Evolutionary conservation across 2,888 invertebrate species (phyloP).

Genomic region (Thereva nobilitata): DNA sequence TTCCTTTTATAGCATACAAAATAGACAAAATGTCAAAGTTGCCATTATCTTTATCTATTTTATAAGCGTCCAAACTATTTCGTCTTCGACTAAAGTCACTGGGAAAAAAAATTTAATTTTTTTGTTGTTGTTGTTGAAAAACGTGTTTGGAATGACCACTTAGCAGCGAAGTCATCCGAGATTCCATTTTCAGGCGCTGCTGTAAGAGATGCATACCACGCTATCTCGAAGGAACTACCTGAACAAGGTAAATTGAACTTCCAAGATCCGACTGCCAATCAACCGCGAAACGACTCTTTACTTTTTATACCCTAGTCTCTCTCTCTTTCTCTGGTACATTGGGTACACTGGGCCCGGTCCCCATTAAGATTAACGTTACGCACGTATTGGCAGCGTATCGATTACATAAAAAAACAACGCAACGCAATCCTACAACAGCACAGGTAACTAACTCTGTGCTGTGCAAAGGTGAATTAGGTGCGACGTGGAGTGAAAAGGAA

Average conservation of each 20-base stretch:
- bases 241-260: constrained; percentile 6
- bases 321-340: constrained; percentile 1
- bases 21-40: constrained; percentile 21
- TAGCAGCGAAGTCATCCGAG: constrained; percentile 4
- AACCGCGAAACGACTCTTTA: constrained; percentile 18
- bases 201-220: constrained; percentile 1
- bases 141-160: constrained; percentile 21
- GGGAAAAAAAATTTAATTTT: neutral
- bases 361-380: constrained; percentile 15
- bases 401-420: constrained; percentile 19
- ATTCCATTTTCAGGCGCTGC: constrained; percentile 10
- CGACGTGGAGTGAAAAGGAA: no score
- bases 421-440: neutral
- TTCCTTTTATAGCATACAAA: constrained; percentile 16
- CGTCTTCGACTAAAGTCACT: constrained; percentile 1
- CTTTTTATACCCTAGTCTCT: neutral
- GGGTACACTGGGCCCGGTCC: constrained; percentile 1
- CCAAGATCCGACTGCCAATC: constrained; percentile 13
- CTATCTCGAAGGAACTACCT: constrained; percentile 12
- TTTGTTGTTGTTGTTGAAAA: constrained; percentile 1
- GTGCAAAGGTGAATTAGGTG: no score
- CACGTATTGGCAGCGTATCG: constrained; percentile 25
- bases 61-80: constrained; percentile 7
- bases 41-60: constrained; percentile 14
- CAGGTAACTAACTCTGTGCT: no score